Base-by-base conservation (phyloP, 2,797 vertebrate species). In the Benthosema pterotum region DNA sequence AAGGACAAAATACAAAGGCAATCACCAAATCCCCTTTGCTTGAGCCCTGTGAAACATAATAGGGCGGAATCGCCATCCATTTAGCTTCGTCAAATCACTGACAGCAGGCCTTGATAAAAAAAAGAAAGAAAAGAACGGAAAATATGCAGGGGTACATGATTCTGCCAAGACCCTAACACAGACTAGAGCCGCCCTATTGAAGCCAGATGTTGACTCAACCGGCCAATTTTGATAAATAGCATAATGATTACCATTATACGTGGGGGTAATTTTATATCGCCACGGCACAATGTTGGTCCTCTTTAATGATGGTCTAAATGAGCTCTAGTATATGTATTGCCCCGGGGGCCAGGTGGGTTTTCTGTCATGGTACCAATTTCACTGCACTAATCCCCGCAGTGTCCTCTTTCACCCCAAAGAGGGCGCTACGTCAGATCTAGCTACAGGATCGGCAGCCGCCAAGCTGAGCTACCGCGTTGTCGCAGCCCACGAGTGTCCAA, bases 131-230 rank as follows among this genome's bases (percentile, higher is more conserved):
- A 90, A 84, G 58, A 72, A 82, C 87, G 87, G 89, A 95, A 95
- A 93, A 79, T 92, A 93, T 93, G 87, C 82, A 83, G 79, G 32
- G 79, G 82, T 86, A 83, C 88, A 90, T 87, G 81, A 91, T 83
- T 72, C 83, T 93, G 91, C 84, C 90, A 93, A 92, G 92, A 88
- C 66, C 75, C 84, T 89, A 84, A 79, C 86, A 79, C 80, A 80
- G 83, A 75, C 90, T 85, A 74, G 28, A 86, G 71, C 57, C 80
- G 32, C 69, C 84, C 87, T 91, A 89, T 94, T 94, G 91, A 94
- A 94, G 87, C 87, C 94, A 95, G 91, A 94, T 94, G 85, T 94
- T 94, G 88, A 90, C 65, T 88, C 91, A 87, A 87, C 89, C 88
- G 85, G 87, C 93, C 90, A 92, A 87, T 92, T 93, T 91, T 92